Evolutionary conservation across 2,797 vertebrate species (phyloP).

Genomic region (Gephyroberyx darwinii): DNA sequence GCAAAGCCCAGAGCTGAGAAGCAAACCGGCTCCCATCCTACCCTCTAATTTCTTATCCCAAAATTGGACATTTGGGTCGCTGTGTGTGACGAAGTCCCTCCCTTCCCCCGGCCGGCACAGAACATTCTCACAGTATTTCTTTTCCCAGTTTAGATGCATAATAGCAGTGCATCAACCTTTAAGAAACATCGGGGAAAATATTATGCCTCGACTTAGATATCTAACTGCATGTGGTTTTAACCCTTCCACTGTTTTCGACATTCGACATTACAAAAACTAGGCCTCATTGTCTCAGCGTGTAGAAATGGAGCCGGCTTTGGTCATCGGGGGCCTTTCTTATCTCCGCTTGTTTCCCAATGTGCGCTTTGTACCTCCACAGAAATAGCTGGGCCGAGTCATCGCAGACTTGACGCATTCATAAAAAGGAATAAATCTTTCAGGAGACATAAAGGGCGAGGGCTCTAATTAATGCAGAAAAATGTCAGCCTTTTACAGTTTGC

Average conservation of each 20-base stretch:
- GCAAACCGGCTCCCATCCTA: slow-evolving; percentile 77
- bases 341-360: slow-evolving; percentile 46
- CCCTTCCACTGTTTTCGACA: slow-evolving; percentile 49
- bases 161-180: slow-evolving; percentile 67
- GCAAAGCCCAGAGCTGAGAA: slow-evolving; percentile 75
- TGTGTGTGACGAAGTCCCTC: slow-evolving; percentile 77
- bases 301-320: slow-evolving; percentile 12
- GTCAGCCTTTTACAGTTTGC: slow-evolving; percentile 78
- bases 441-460: slow-evolving; percentile 73
- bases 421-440: slow-evolving; percentile 74
- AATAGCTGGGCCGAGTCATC: slow-evolving; percentile 70
- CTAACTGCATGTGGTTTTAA: slow-evolving; percentile 58
- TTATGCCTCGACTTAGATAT: slow-evolving; percentile 52
- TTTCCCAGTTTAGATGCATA: slow-evolving; percentile 72
- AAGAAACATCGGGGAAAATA: slow-evolving; percentile 57
- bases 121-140: slow-evolving; percentile 77
- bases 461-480: slow-evolving; percentile 82
- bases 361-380: slow-evolving; percentile 69
- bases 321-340: slow-evolving; percentile 34
- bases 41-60: slow-evolving; percentile 88
- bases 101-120: slow-evolving; percentile 68
- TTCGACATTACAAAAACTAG: slow-evolving; percentile 35
- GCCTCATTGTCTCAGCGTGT: slow-evolving; percentile 28
- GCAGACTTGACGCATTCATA: slow-evolving; percentile 71
- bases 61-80: slow-evolving; percentile 85